Conservation (phyloP, 2,888 invertebrate species). For the Cephus spinipes region DNA sequence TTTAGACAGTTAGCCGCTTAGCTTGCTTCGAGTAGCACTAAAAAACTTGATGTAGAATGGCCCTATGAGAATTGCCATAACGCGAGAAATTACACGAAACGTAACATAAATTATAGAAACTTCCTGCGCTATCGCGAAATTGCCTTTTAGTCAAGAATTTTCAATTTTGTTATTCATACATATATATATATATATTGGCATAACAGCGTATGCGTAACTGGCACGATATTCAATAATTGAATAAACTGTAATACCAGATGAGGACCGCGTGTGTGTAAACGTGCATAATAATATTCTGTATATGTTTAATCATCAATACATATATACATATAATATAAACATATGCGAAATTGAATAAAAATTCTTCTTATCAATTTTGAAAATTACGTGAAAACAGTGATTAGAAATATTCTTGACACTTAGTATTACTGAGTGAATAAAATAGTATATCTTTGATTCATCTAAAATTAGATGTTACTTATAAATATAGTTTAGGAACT, state of each 20-base stretch:
- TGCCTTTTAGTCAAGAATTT: not conserved
- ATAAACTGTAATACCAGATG: not conserved
- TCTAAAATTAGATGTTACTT: not conserved
- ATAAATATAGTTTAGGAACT: not conserved
- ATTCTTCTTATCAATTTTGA: too few relatives aligned
- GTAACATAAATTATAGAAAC: not conserved
- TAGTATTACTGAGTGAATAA: not conserved
- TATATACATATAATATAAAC: too few relatives aligned
- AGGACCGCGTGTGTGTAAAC: not conserved
- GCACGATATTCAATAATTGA: not conserved
- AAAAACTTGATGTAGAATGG: not conserved
- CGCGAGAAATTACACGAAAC: not conserved
- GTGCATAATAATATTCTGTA: not conserved
- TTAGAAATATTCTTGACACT: not conserved
- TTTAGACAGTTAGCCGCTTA: slow-evolving; percentile 3
- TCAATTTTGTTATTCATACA: not conserved
- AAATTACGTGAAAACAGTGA: not conserved
- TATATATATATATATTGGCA: too few relatives aligned
- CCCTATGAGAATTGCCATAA: not conserved
- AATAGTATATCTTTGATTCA: not conserved
- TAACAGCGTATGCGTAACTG: not conserved
- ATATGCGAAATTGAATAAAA: too few relatives aligned
- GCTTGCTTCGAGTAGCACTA: not conserved
- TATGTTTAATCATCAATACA: not conserved
- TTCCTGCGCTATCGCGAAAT: not conserved